phyloP scores from a whole-genome alignment of 2,113 vertebrate species.

The Zootoca vivipara region DNA sequence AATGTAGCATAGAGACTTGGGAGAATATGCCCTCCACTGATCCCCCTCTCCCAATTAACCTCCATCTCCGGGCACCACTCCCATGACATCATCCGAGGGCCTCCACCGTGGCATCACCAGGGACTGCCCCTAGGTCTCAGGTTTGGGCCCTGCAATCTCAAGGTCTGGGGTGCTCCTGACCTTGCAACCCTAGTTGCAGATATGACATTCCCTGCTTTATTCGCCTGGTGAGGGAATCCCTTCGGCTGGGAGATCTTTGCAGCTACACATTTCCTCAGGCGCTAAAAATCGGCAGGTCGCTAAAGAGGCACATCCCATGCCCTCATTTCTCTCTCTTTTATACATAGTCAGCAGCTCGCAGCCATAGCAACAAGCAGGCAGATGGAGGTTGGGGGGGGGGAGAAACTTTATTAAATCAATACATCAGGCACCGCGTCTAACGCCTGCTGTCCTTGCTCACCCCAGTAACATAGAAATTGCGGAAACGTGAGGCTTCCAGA shows the following conservation, averaged over 20 bases:
- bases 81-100: too few species aligned
- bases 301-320: background rate
- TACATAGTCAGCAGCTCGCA: slow-evolving; percentile 55
- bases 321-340: slow-evolving; percentile 22
- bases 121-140: too few species aligned
- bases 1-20: too few species aligned
- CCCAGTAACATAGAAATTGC: slow-evolving; percentile 11
- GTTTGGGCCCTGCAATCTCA: too few species aligned
- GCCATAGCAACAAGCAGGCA: slow-evolving; percentile 47
- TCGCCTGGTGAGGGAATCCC: background rate
- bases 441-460: background rate
- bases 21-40: too few species aligned
- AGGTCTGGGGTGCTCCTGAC: too few species aligned
- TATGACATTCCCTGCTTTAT: background rate
- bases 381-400: background rate
- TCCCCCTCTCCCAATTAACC: too few species aligned
- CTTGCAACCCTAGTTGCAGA: too few species aligned
- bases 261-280: slow-evolving; percentile 10
- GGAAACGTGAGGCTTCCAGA: background rate
- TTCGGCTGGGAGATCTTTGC: slow-evolving; percentile 1
- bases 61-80: too few species aligned
- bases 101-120: too few species aligned
- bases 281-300: slow-evolving; percentile 6
- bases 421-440: slow-evolving; percentile 32
- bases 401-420: slow-evolving; percentile 54